phyloP scores from a whole-genome alignment of 2,797 vertebrate species.

The Sebastes trivittatus region DNA sequence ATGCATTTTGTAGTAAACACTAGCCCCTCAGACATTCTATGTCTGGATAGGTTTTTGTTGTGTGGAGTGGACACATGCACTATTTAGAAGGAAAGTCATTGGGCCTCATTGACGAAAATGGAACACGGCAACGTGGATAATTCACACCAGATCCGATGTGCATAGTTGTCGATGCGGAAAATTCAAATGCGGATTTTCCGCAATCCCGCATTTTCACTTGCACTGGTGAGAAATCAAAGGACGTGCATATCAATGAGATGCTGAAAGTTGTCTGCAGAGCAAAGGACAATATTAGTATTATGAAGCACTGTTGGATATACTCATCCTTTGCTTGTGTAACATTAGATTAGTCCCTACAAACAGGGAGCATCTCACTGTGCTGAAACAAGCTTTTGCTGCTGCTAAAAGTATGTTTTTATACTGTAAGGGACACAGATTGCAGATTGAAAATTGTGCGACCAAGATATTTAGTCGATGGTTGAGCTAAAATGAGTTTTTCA shows the following conservation, averaged over 20 bases:
- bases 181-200: not conserved
- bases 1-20: not conserved
- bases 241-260: constrained; percentile 3
- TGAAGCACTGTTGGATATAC: not conserved
- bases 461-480: not conserved
- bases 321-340: constrained; percentile 1
- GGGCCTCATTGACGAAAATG: not conserved
- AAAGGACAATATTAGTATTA: not conserved
- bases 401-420: not conserved
- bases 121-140: not conserved
- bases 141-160: not conserved
- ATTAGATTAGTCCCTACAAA: not conserved
- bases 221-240: not conserved
- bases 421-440: not conserved
- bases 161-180: not conserved
- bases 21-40: not conserved
- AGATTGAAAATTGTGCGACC: not conserved
- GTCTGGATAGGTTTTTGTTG: not conserved
- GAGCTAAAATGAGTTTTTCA: not conserved
- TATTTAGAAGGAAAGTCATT: not conserved
- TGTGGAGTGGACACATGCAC: not conserved
- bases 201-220: no score
- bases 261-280: constrained; percentile 2
- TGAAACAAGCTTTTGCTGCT: not conserved
- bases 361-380: not conserved